These are phyloP conservation scores for Sturnus vulgaris DNA, from an alignment of 2,113 vertebrate genomes.

Conservation along the genomic window DNA sequence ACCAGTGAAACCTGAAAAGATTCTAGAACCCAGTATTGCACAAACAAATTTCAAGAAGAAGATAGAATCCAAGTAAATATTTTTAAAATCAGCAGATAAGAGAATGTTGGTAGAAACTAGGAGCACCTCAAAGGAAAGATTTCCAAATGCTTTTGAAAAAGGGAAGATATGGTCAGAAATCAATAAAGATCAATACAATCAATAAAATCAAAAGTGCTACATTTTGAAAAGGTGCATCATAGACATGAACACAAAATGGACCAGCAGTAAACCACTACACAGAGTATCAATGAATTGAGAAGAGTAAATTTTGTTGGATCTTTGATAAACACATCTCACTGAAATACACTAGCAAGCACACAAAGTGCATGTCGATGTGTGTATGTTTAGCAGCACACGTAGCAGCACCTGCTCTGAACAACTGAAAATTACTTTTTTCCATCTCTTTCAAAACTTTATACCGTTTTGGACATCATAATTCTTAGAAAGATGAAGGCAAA, in stretches of 20 bases:
- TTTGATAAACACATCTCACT: not conserved
- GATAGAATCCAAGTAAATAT: not conserved
- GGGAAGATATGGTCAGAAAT: not conserved
- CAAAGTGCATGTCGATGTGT: not conserved
- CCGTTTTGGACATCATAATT: not conserved
- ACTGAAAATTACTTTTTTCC: not conserved
- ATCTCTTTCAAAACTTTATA: not conserved
- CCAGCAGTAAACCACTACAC: not conserved
- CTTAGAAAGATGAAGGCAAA: not conserved
- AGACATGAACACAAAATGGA: not conserved
- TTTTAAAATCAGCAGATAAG: not conserved
- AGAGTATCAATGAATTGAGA: not conserved
- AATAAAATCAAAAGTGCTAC: not conserved
- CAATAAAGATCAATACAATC: not conserved
- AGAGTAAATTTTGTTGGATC: not conserved
- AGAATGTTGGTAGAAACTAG: not conserved
- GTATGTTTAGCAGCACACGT: rapidly evolving
- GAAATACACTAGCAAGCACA: not conserved
- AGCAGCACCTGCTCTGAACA: not conserved
- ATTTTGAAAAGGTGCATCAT: not conserved
- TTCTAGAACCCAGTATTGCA: not conserved
- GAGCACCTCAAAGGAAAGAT: not conserved
- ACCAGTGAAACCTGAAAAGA: not conserved
- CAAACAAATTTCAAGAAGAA: not conserved
- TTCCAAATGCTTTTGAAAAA: not conserved